Conservation (phyloP, 2,888 invertebrate genomes). For the Romanomermis culicivorax region DNA sequence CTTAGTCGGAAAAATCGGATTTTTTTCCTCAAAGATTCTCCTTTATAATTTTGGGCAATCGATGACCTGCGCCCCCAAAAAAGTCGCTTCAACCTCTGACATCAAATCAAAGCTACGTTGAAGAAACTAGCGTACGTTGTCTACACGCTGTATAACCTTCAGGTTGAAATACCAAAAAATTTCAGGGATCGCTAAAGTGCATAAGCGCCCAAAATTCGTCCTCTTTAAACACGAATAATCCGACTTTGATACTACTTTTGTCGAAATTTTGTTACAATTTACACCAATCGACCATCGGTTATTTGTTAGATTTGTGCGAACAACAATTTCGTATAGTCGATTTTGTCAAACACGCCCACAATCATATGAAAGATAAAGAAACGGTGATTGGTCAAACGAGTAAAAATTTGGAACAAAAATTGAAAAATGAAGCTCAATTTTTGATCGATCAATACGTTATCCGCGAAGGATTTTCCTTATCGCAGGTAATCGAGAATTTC, state of each 20-base stretch:
- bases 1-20: too few species aligned
- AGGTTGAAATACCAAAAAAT: too few species aligned
- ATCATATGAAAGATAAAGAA: background rate
- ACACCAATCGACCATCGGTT: constrained; percentile 19
- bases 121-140: too few species aligned
- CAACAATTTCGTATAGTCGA: constrained; percentile 19
- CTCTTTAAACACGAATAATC: too few species aligned
- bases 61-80: too few species aligned
- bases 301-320: constrained; percentile 23
- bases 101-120: too few species aligned
- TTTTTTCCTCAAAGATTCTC: too few species aligned
- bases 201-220: too few species aligned
- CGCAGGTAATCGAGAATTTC: constrained; percentile 8
- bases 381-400: background rate
- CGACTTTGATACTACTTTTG: constrained; percentile 12
- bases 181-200: too few species aligned
- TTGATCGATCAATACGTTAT: constrained; percentile 17
- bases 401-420: background rate
- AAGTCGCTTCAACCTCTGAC: too few species aligned
- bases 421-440: constrained; percentile 13
- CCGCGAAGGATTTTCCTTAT: constrained; percentile 14
- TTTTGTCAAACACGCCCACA: background rate
- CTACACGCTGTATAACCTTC: too few species aligned
- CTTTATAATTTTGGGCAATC: too few species aligned
- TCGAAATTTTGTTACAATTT: constrained; percentile 16